These are phyloP conservation scores for Cyprinodon variegatus DNA, from an alignment of 2,113 vertebrate species.

Conservation along the genomic window DNA sequence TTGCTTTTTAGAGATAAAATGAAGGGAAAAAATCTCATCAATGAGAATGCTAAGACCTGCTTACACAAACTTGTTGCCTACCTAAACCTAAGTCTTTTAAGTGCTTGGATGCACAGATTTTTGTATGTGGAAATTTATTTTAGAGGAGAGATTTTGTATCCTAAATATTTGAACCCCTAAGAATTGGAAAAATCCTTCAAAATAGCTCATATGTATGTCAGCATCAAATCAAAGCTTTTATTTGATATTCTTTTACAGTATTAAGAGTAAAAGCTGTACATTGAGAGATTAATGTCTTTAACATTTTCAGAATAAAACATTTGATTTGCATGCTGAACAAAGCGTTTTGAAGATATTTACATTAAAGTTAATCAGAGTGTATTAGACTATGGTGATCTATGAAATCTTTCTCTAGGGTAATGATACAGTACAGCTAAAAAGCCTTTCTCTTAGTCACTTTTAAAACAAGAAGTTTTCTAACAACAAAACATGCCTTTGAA, in stretches of 20 bases:
- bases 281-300: no score
- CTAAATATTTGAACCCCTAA: background rate
- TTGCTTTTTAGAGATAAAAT: conserved; percentile 92
- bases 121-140: background rate
- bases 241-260: background rate
- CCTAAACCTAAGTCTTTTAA: conserved; percentile 9
- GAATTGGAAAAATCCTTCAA: background rate
- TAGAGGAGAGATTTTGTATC: background rate
- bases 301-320: no score
- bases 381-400: no score
- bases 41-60: conserved; percentile 82
- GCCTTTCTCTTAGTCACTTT: no score
- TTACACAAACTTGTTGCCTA: conserved; percentile 80
- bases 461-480: no score
- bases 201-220: no score
- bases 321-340: no score
- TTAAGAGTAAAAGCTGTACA: background rate
- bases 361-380: no score
- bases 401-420: no score
- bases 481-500: no score
- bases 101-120: background rate
- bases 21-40: conserved; percentile 83
- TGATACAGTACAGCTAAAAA: no score
- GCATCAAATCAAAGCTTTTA: background rate
- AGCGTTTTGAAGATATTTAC: background rate